Base-by-base conservation (phyloP, 2,113 vertebrate genomes). In the Dissostichus mawsoni region DNA sequence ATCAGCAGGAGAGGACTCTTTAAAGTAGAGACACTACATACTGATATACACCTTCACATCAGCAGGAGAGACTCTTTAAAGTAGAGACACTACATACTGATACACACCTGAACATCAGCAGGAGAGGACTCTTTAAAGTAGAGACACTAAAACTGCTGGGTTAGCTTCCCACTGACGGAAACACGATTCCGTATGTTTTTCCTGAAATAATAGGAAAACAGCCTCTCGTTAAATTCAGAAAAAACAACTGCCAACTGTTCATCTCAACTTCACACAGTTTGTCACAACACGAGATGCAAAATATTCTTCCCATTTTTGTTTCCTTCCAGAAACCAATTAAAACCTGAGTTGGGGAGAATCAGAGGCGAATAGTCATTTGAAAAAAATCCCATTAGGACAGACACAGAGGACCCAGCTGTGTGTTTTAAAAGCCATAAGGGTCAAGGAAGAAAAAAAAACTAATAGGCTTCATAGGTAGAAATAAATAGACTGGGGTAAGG, bases 321-420 rank as follows among this genome's bases (percentile, higher is more conserved):
- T 70, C 29, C 72, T 70, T 77, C 17, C 18, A 18, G 29, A 78
- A 89, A 85, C 80, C 67, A 88, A 88, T 91, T 90, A 85, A 91
- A 88, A 81, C 8, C 29, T 48, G 64, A 84, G 58, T 48, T 69
- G 59, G 72, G 56, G 66, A 86, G 70, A 87, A 87, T 87, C 80
- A 36, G 69, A 66, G 64, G 33, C 29, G 41, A 82, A 88, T 87
- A 84, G 84, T 86, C 90, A 70, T 80, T 77, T 85, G 25, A 74
- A 51, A 82, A 78, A 84, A 92, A 87, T 87, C 87, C 83, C 65
- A 90, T 93, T 90, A 85, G 70, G 77, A 82, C 66, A 83, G 84
- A 87, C 74, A 76, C 23, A 63, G 68, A 87, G 78, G 82, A 82
- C 74, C 82, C 85, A 78, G 81, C 76, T 81, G 83, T 87, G 74